Evolutionary conservation across 2,888 invertebrate genomes (phyloP).

Genomic region (Protodeltote pygarga): DNA sequence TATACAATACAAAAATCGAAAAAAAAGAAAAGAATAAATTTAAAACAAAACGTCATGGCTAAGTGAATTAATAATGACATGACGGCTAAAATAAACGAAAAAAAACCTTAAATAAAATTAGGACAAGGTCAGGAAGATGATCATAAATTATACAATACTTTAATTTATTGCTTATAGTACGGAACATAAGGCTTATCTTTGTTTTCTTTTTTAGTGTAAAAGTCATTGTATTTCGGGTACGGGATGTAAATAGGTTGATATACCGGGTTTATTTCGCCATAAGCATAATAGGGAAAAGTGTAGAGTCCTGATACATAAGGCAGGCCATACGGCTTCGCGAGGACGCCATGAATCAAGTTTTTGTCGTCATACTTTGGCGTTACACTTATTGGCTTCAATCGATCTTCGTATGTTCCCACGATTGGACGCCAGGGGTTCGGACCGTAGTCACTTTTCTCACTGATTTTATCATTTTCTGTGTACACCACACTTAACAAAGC

Average conservation of each 20-base stretch:
- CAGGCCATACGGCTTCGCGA: slow-evolving; percentile 50
- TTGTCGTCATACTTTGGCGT: slow-evolving; percentile 61
- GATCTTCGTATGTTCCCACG: slow-evolving; percentile 50
- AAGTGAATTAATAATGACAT: too few relatives aligned
- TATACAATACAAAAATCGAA: too few relatives aligned
- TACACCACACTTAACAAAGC: slow-evolving; percentile 22
- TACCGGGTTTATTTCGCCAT: slow-evolving; percentile 46
- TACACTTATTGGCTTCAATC: slow-evolving; percentile 54
- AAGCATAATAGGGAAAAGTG: slow-evolving; percentile 59
- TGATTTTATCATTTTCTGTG: slow-evolving; percentile 16
- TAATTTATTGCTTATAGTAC: slow-evolving; percentile 37
- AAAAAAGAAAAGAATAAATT: too few relatives aligned
- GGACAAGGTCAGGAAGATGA: too few relatives aligned
- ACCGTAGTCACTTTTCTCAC: slow-evolving; percentile 23
- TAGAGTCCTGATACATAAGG: slow-evolving; percentile 56
- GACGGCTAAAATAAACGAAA: too few relatives aligned
- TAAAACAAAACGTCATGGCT: too few relatives aligned
- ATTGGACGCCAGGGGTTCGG: slow-evolving; percentile 57
- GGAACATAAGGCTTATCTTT: slow-evolving; percentile 54
- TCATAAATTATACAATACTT: neutral
- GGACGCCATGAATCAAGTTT: slow-evolving; percentile 44
- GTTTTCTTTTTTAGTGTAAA: slow-evolving; percentile 54
- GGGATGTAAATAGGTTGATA: slow-evolving; percentile 46
- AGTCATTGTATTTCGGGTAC: slow-evolving; percentile 46
- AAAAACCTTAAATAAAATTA: too few relatives aligned